Evolutionary conservation across 2,888 invertebrate species (phyloP), one percentile per base, ranked within the genome.

Genomic region (Epirrhoe tristata): DNA sequence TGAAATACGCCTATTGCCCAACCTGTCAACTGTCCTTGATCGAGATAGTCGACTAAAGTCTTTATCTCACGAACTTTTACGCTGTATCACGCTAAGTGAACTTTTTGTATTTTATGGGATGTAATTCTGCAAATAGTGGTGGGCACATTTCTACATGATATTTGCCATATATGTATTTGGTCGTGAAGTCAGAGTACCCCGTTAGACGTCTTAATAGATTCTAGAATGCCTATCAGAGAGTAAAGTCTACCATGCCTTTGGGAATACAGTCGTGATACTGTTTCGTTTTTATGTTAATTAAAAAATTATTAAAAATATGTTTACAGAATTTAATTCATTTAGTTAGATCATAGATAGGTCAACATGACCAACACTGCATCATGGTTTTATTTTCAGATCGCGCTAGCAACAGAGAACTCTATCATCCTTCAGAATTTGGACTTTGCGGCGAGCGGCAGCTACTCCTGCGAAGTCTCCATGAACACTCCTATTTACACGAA

Each of bases 401-500:
- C 94, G 62, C 88, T 94, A 80, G 96, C 95, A 75, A 95, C 94
- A 73, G 95, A 96, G 79, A 95, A 95, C 89, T 96, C 96, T 81
- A 95, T 96, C 84, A 95, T 94, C 83, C 93, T 96, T 75, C 95
- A 95, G 80, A 94, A 96, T 86, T 91, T 96, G 82, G 95, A 96
- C 87, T 96, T 96, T 85, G 94, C 95, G 64, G 96, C 96, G 67
- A 95, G 95, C 71, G 96, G 96, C 74, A 93, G 90, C 73, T 97
- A 97, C 89, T 95, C 95, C 57, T 97, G 97, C 83, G 95, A 96
- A 79, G 96, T 97, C 43, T 95, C 96, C 63, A 94, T 96, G 82
- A 95, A 96, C 83, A 95, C 96, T 51, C 96, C 96, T 71, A 96
- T 96, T 86, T 96, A 95, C 91, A 96, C 96, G 63, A 96, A 96